These are phyloP conservation scores for Carassius carassius DNA, from an alignment of 2,113 vertebrate species.

Conservation along the genomic window DNA sequence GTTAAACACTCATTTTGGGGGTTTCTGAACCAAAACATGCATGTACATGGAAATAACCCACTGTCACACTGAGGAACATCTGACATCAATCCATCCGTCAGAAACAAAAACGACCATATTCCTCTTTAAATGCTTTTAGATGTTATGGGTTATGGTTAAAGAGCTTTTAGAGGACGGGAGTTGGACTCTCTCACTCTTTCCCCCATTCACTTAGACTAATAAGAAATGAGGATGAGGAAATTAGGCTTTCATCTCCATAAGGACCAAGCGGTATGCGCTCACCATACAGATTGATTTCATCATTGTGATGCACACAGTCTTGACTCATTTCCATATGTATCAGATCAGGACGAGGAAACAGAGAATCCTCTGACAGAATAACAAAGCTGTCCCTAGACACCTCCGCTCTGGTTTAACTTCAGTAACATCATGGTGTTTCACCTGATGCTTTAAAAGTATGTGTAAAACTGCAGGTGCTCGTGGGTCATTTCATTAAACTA, in stretches of 20 bases:
- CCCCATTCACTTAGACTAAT: neutral
- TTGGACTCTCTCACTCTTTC: neutral
- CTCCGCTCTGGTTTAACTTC: neutral
- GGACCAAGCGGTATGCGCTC: conserved; percentile 1
- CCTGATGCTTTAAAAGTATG: neutral
- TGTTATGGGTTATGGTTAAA: neutral
- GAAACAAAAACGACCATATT: neutral
- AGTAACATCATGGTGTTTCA: neutral
- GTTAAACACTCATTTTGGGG: conserved; percentile 8
- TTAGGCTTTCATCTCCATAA: neutral
- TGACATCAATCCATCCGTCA: neutral
- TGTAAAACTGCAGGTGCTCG: neutral
- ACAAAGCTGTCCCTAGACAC: conserved; percentile 47
- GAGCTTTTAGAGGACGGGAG: neutral
- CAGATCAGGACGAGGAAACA: conserved; percentile 24
- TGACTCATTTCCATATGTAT: conserved; percentile 45
- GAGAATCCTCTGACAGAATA: conserved; percentile 43
- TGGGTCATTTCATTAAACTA: neutral
- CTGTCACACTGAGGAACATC: neutral
- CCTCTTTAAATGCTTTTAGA: neutral
- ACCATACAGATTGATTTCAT: conserved; percentile 42
- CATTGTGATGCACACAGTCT: conserved; percentile 39
- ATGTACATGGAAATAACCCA: neutral
- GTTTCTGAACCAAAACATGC: neutral
- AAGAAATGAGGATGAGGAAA: neutral